These are phyloP conservation scores for Herminia tarsipennalis DNA, from an alignment of 2,888 invertebrate species.

Conservation along the genomic window DNA sequence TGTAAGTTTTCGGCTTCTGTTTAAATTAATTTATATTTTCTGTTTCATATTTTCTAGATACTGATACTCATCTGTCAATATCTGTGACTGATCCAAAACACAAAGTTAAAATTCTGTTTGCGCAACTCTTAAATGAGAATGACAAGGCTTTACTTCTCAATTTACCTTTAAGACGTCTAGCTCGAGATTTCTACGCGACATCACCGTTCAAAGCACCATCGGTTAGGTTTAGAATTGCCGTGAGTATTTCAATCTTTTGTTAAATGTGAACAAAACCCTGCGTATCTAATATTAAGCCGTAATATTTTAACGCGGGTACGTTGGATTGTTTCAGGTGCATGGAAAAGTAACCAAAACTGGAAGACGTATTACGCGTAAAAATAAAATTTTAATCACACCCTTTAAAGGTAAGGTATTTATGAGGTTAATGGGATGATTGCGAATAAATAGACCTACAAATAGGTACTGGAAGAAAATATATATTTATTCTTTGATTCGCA, in stretches of 20 bases:
- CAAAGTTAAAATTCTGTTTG: slow-evolving; percentile 24
- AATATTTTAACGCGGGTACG: no score
- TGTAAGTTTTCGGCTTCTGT: no score
- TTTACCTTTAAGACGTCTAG: slow-evolving; percentile 15
- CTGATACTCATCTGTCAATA: slow-evolving; percentile 28
- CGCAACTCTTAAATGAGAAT: slow-evolving; percentile 24
- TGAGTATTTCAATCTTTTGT: no score
- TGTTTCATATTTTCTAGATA: no score
- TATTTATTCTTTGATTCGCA: no score
- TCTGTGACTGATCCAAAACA: slow-evolving; percentile 24
- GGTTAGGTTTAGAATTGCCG: slow-evolving; percentile 34
- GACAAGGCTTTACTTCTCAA: slow-evolving; percentile 3
- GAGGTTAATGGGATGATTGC: no score
- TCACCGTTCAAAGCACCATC: slow-evolving; percentile 28
- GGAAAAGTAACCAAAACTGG: slow-evolving; percentile 23
- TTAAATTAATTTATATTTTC: slow-evolving; percentile 11
- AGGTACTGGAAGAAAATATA: no score
- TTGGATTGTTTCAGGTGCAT: slow-evolving; percentile 28
- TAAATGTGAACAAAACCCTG: no score
- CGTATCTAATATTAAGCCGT: no score
- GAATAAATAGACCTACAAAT: no score
- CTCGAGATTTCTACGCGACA: slow-evolving; percentile 33
- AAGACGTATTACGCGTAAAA: slow-evolving; percentile 19
- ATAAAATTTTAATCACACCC: slow-evolving; percentile 37
- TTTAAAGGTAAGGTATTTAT: no score